phyloP scores from a whole-genome alignment of 2,797 vertebrate genomes.

The Channallabes apus region DNA sequence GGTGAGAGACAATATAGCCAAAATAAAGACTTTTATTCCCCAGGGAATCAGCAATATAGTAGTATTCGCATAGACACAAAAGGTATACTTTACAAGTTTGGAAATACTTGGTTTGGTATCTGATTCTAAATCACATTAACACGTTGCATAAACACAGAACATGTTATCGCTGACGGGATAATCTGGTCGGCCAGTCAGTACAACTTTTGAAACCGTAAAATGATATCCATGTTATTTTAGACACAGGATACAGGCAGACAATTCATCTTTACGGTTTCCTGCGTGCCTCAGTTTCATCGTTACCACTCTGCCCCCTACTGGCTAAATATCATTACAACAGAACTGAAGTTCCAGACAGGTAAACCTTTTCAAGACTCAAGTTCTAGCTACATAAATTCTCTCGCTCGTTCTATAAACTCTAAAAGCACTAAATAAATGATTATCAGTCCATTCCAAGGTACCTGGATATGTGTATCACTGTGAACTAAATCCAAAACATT shows the following conservation, averaged over 20 bases:
- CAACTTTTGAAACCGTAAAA: background rate
- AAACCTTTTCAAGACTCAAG: background rate
- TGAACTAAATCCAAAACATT: background rate
- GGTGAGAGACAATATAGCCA: constrained; percentile 38
- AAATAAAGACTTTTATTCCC: constrained; percentile 23
- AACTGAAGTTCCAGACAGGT: background rate
- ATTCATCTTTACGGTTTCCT: background rate
- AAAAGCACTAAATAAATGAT: background rate
- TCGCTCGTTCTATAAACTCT: background rate
- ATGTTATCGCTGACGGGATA: too few relatives aligned
- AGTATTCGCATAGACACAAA: background rate
- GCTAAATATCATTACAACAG: background rate
- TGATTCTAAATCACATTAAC: background rate
- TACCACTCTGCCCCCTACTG: constrained; percentile 31
- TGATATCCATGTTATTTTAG: background rate
- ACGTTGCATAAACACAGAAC: background rate
- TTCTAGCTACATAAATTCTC: background rate
- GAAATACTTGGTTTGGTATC: background rate
- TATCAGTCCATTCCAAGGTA: background rate
- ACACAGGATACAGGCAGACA: background rate
- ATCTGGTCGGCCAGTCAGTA: background rate
- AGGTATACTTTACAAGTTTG: background rate
- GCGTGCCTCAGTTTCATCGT: background rate
- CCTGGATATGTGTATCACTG: too few relatives aligned
- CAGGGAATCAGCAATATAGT: background rate